Evolutionary conservation across 2,797 vertebrate genomes (phyloP).

Genomic region (Falco biarmicus): DNA sequence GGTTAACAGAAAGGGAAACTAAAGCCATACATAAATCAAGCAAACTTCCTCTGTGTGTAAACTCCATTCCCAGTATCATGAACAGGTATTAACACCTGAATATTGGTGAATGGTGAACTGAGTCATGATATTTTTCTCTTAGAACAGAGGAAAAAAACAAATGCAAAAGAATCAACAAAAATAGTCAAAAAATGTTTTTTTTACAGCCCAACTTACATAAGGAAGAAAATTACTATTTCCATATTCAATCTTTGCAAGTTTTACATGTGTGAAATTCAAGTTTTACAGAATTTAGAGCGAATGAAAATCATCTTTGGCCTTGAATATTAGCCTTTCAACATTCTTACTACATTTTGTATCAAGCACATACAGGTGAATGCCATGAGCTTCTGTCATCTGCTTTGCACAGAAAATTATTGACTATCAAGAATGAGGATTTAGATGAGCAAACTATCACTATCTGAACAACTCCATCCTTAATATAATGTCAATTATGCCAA

Average conservation of each 20-base stretch:
- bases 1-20: not conserved
- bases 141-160: not conserved
- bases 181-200: not conserved
- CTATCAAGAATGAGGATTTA: not conserved
- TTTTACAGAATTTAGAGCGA: not conserved
- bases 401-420: not conserved
- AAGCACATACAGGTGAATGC: not conserved
- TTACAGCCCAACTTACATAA: not conserved
- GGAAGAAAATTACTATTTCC: not conserved
- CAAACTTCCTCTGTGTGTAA: not conserved
- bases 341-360: not conserved
- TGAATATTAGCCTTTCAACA: not conserved
- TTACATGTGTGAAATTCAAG: not conserved
- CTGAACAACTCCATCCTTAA: not conserved
- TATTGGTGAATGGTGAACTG: not conserved
- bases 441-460: not conserved
- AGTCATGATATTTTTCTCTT: not conserved
- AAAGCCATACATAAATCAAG: not conserved
- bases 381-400: not conserved
- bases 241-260: not conserved
- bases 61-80: not conserved
- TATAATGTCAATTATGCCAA: not conserved
- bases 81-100: not conserved
- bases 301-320: not conserved
- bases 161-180: not conserved